phyloP scores from a whole-genome alignment of 1,140 invertebrate genomes.

The Coptotermes formosanus region DNA sequence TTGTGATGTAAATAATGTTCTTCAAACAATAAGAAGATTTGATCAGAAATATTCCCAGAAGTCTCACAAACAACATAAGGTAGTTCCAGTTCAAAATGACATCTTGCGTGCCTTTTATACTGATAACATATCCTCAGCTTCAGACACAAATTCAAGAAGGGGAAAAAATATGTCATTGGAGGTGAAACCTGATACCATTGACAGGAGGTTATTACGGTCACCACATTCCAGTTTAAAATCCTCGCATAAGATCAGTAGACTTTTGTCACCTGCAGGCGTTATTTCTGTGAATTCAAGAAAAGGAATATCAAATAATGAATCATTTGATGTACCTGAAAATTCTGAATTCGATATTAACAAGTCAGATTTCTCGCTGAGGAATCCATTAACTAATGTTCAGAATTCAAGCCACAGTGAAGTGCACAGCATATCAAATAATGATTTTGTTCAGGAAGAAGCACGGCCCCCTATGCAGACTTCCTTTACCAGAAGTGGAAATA shows the following conservation, averaged over 20 bases:
- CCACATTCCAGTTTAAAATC: too few species aligned
- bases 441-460: neutral
- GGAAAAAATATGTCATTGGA: neutral
- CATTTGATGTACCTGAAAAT: too few species aligned
- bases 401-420: neutral
- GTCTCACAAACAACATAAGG: neutral
- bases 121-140: too few species aligned
- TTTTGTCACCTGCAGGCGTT: too few species aligned
- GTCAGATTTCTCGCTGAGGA: too few species aligned
- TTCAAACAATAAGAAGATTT: neutral
- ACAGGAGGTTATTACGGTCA: too few species aligned
- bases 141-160: neutral
- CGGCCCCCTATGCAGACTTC: neutral
- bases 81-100: neutral
- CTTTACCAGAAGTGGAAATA: neutral
- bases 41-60: neutral
- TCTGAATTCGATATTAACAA: too few species aligned
- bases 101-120: too few species aligned
- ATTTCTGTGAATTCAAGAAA: too few species aligned
- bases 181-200: neutral
- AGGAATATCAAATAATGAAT: too few species aligned
- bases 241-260: too few species aligned
- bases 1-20: constrained; percentile 1
- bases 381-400: neutral
- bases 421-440: neutral